Base-by-base conservation (phyloP, 2,888 invertebrate genomes). In the Spisula solida region DNA sequence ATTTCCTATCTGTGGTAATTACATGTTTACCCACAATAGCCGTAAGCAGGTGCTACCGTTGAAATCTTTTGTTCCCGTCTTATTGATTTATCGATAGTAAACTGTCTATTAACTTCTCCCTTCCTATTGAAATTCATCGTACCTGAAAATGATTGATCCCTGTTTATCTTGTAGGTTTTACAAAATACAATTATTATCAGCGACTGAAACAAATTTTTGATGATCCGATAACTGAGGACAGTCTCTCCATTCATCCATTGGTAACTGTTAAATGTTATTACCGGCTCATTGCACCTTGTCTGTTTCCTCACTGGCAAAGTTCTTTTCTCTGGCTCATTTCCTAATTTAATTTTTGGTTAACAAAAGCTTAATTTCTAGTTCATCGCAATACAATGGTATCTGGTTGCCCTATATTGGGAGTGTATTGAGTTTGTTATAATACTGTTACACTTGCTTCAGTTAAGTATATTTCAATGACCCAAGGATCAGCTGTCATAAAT, bases 121-220 rank as follows among this genome's bases (percentile, higher is more conserved):
- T 75, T 75, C 34, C 18, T 75, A 75, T 75, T 75, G 34, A 75
- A 31, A 75, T 75, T 75, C 18, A 75, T 75, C 31, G 31, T 75
- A 75, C 75, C 75, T 31, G 75, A 75, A 75, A 75, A 75, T 75
- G 75, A 75, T 75, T 75, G 75, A 75, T 75, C 75, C 31, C 75
- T 75, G 34, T 75, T 75, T 75, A 75, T 75, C 29, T 34, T 75
- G 16, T 75, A 34, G 8, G 18, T 75, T 75, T 75, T 16, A 10
- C 16, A 75, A 75, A 66, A 66, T 66, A 75, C 75, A 75, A 75
- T 34, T 75, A 34, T 31, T 2, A 34, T 75, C 20, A 31, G 75
- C 5, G 34, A 31, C 75, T 34, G 34, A 66, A n/a, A 66, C 60
- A 75, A 75, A 75, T 34, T 75, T 34, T 12, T 34, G 75, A 75